These are phyloP conservation scores for Drosophila nasuta DNA, from an alignment of 1,140 invertebrate genomes.

Conservation along the genomic window DNA sequence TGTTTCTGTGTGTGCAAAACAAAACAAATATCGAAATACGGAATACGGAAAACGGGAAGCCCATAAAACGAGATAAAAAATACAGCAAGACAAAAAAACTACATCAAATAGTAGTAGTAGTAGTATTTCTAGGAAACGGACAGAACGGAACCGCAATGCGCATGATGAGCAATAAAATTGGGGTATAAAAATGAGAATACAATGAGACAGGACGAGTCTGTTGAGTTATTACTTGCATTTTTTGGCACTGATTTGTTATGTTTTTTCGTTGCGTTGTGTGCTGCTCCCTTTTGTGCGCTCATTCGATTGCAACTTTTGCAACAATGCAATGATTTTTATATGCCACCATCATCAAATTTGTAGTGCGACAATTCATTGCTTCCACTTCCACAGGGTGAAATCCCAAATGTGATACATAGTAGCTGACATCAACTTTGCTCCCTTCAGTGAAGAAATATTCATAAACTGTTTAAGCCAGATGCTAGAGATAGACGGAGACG, in stretches of 20 bases:
- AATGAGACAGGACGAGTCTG: conserved; percentile 43
- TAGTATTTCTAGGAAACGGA: background rate
- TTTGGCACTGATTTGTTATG: conserved; percentile 71
- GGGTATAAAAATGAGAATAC: conserved; percentile 54
- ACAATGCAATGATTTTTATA: conserved; percentile 79
- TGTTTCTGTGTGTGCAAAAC: background rate
- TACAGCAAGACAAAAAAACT: conserved; percentile 22
- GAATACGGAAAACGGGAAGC: conserved; percentile 15
- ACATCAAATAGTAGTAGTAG: conserved; percentile 15
- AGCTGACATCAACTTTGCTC: background rate
- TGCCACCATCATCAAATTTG: conserved; percentile 55
- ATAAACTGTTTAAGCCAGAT: background rate
- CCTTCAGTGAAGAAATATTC: background rate
- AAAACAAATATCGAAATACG: conserved; percentile 32
- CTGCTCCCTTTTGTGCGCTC: conserved; percentile 7
- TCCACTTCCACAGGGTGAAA: background rate
- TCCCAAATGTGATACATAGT: conserved; percentile 4
- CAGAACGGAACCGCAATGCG: conserved; percentile 46
- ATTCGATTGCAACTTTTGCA: conserved; percentile 55
- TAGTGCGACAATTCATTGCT: conserved; percentile 38
- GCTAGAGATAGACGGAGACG: too few species aligned
- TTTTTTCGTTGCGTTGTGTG: conserved; percentile 17
- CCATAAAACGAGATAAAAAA: conserved; percentile 38
- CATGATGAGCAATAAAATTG: conserved; percentile 78
- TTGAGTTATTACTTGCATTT: conserved; percentile 73